Evolutionary conservation across 2,113 vertebrate species (phyloP), one percentile per base, ranked within the genome.

Genomic region (Patagioenas fasciata): DNA sequence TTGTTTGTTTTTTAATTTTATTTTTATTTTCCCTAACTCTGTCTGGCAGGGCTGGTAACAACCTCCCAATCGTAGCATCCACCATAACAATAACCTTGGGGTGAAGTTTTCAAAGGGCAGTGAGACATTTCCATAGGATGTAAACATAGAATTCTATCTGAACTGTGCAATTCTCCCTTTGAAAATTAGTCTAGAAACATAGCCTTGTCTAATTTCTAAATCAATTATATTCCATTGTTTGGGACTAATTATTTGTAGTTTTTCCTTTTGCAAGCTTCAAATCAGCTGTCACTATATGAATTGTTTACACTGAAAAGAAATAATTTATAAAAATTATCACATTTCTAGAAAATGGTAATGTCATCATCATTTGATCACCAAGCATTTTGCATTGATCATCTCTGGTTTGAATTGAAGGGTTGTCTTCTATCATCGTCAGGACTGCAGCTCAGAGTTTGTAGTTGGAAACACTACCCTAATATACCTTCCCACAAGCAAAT

Each of bases 401-500:
- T 56, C 36, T 58, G n/a, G 6, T 80, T 44, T 88, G 54, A 80
- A 24, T 10, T 70, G 28, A 28, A 88, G 21, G 11, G 28, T 88
- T 72, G 32, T 42, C 2, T 64, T 29, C 74, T 61, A 11, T 48
- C 57, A 51, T 66, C 10, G 23, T 75, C 8, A 16, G 58, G 66
- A 56, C 12, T 9, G 4, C 21, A 64, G 38, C 34, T 84, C 20
- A 64, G 42, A 62, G 75, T 69, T 42, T 72, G 16, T 29, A 16
- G 7, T 13, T 79, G 34, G 53, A 80, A 75, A 72, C 13, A 50
- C 8, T 75, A 12, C 6, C 11, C 3, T 91, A 3, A 25, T 24
- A 5, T n/a, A 42, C 26, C 13, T 71, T 17, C n/a, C n/a, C n/a
- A 21, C 0, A 0, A 70, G 13, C 17, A 93, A 70, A 38, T 23